A percentile compares a stretch with the other conserved stretches of the same genome.
phyloP scores from a whole-genome alignment of 2,113 vertebrate genomes.

The Tonatia bakeri region DNA sequence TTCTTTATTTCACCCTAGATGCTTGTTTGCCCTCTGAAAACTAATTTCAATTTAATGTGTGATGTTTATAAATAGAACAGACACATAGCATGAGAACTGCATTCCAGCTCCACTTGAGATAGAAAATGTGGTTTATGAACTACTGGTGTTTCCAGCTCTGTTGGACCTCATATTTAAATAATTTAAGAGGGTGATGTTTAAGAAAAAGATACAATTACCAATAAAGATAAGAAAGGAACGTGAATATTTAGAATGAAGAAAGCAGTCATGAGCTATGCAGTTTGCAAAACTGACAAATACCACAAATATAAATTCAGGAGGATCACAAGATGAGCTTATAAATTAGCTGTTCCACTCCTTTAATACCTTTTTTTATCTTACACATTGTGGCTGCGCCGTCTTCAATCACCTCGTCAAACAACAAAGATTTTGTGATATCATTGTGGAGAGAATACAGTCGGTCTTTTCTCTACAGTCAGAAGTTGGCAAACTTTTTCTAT shows the following conservation, averaged over 20 bases:
- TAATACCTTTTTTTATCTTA: neutral
- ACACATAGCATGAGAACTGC: neutral
- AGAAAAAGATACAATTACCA: constrained; percentile 19
- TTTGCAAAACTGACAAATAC: neutral
- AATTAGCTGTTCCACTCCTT: neutral
- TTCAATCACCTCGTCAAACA: neutral
- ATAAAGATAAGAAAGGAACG: constrained; percentile 9
- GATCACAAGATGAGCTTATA: neutral
- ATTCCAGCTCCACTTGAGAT: neutral
- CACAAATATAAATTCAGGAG: neutral
- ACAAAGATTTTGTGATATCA: neutral
- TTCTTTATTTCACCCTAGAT: constrained; percentile 41
- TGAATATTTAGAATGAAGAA: neutral
- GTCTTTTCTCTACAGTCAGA: neutral
- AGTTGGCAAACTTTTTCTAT: neutral
- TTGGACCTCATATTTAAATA: neutral
- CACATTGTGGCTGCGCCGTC: neutral
- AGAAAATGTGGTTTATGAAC: neutral
- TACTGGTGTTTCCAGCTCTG: neutral
- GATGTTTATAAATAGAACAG: constrained; percentile 51
- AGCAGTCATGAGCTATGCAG: neutral
- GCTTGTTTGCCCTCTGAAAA: constrained; percentile 45
- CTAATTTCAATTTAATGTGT: constrained; percentile 41
- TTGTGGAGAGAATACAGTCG: neutral
- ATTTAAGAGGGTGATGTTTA: neutral